Evolutionary conservation across 2,797 vertebrate species (phyloP).

Genomic region (Falco berigora): DNA sequence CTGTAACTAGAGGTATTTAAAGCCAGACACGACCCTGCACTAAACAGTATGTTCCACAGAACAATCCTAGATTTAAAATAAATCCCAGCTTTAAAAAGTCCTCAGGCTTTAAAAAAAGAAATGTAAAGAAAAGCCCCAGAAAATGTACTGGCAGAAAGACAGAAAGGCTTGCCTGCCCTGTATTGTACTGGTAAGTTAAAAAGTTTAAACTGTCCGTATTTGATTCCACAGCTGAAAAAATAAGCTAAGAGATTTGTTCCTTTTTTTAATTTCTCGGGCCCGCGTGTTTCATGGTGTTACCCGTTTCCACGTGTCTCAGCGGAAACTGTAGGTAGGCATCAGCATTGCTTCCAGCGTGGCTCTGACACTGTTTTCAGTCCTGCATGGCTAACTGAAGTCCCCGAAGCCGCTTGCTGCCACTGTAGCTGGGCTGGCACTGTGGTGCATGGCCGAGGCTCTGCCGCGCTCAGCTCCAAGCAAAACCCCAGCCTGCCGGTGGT

Average conservation of each 20-base stretch:
- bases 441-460: neutral
- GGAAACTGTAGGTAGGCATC: neutral
- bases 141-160: neutral
- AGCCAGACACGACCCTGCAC: neutral
- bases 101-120: neutral
- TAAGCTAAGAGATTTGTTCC: neutral
- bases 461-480: rapidly evolving
- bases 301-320: neutral
- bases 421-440: neutral
- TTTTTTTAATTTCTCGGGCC: neutral
- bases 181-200: neutral
- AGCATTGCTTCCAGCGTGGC: neutral
- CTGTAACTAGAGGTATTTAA: neutral
- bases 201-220: neutral
- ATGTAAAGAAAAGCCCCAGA: neutral
- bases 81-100: neutral
- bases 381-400: neutral
- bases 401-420: neutral
- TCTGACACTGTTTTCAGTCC: neutral
- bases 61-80: neutral
- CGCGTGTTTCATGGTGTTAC: neutral
- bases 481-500: neutral
- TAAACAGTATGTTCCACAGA: neutral
- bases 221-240: neutral
- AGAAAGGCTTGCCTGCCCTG: neutral